phyloP scores from a whole-genome alignment of 2,888 invertebrate genomes.

The Morpho helenor region DNA sequence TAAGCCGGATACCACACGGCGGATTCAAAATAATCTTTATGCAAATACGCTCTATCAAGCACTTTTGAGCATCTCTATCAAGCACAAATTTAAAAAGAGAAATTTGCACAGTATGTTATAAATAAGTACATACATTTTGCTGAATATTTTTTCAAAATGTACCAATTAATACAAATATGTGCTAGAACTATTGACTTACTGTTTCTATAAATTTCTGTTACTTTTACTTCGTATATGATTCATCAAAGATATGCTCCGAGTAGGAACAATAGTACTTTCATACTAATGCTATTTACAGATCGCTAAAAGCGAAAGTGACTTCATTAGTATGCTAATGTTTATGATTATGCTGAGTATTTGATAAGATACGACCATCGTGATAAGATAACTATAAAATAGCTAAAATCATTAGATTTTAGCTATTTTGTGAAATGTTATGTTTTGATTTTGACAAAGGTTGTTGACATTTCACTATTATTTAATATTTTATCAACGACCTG shows the following conservation, averaged over 20 bases:
- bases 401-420: no score
- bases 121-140: neutral
- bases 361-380: conserved; percentile 7
- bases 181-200: conserved; percentile 1
- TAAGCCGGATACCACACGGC: no score
- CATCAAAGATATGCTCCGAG: neutral
- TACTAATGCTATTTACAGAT: neutral
- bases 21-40: no score
- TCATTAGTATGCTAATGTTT: conserved; percentile 4
- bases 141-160: no score
- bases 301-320: neutral
- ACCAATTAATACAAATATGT: no score
- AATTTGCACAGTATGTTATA: neutral
- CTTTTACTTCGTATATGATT: neutral
- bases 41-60: no score
- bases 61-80: neutral
- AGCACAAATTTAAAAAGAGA: neutral
- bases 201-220: neutral
- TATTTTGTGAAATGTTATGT: no score
- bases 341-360: neutral
- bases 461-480: no score
- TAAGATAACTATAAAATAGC: conserved; percentile 2
- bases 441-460: no score
- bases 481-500: no score
- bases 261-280: neutral